Evolutionary conservation across 2,888 invertebrate genomes (phyloP), one percentile per base, ranked within the genome.

Genomic region (Drosophila anomelani): DNA sequence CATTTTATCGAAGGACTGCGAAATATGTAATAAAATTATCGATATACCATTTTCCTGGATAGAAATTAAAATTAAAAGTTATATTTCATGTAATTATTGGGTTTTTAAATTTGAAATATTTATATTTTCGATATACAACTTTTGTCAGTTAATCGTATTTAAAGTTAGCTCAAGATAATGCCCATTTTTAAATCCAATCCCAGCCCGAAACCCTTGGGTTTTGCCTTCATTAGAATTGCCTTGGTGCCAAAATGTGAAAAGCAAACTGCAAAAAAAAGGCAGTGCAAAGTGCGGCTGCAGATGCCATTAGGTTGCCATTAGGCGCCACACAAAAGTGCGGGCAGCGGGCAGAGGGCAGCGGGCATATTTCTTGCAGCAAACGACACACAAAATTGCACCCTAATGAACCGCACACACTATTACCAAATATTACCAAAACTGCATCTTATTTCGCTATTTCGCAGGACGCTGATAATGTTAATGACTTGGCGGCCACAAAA

Each of bases 351-450:
- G n/a, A n/a, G 7, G 44, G 64, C 20, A 20, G 20, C 20, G 20
- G 15, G 32, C 55, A 81, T 68, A 70, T 73, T 68, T 78, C 57
- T 80, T 66, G 44, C 53, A 66, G 34, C 63, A 88, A 84, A 84
- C 76, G 85, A 74, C 82, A 69, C 39, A 43, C 43, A 39, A 79
- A 88, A 84, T 84, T 75, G 64, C 77, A 68, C 64, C 80, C 63
- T 85, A 86, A 84, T 88, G 87, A 86, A 77, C 55, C 55, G 46
- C 46, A 51, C 46, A 51, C 41, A 36, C 36, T 51, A 51, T 34
- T 20, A 51, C 51, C 51, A 29, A 70, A 58, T 49, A 66, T 44
- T 32, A 34, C 64, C 47, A 36, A 36, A 36, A n/a, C 36, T 17
- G 32, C 39, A 49, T 58, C 47, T 59, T 70, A 39, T 41, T 68